Conservation (phyloP, 2,888 invertebrate genomes). For the Leptinotarsa tumamoca region DNA sequence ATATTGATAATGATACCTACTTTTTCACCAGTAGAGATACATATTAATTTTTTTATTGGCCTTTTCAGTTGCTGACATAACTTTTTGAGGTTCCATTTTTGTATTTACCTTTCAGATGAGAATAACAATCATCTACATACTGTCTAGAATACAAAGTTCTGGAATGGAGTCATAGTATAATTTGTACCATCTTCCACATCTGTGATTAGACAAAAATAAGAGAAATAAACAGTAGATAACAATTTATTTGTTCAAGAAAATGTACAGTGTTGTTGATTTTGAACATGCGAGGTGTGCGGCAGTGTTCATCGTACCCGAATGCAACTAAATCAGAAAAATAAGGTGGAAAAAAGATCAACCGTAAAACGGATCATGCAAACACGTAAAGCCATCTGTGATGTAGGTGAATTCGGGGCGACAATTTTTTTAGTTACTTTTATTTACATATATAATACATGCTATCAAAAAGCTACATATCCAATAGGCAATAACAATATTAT, state of each 20-base stretch:
- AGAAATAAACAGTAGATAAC: constrained; percentile 60
- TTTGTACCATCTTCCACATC: background rate
- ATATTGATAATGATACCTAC: no score
- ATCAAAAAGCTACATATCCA: constrained; percentile 48
- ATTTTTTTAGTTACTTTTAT: constrained; percentile 23
- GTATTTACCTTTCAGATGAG: background rate
- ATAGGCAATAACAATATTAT: constrained; percentile 43
- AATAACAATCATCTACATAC: constrained; percentile 17
- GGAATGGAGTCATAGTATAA: constrained; percentile 59
- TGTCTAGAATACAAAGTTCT: constrained; percentile 51
- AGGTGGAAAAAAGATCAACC: constrained; percentile 17
- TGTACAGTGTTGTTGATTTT: constrained; percentile 51
- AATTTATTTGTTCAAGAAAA: constrained; percentile 55
- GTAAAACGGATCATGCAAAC: constrained; percentile 51
- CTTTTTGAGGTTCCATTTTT: background rate
- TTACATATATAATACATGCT: constrained; percentile 44
- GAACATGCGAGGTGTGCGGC: constrained; percentile 60
- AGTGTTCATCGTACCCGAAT: constrained; percentile 54
- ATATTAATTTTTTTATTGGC: no score
- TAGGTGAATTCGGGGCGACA: constrained; percentile 49
- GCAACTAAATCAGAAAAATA: constrained; percentile 42
- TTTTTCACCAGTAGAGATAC: no score
- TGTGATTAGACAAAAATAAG: constrained; percentile 20
- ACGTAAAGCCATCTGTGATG: constrained; percentile 60
- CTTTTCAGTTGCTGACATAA: background rate